phyloP scores from a whole-genome alignment of 1,140 invertebrate genomes.

The Triops longicaudatus region DNA sequence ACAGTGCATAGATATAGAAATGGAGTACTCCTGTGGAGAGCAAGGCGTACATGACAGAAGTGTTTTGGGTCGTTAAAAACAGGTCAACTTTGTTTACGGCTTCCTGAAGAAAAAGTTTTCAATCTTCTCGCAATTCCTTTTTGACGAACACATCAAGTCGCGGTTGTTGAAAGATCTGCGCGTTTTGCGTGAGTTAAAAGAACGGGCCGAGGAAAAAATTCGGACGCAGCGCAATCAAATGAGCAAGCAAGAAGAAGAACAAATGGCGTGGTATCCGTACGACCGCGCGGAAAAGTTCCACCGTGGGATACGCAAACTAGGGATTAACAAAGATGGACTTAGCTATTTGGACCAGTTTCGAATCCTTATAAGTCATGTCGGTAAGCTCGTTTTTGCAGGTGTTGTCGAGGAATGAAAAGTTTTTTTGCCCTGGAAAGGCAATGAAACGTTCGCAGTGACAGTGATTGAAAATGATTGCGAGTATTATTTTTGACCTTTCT shows the following conservation, averaged over 20 bases:
- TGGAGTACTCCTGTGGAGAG: background rate
- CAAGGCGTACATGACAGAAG: background rate
- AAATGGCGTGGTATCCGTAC: constrained; percentile 52
- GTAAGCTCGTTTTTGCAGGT: constrained; percentile 40
- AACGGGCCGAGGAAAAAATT: constrained; percentile 40
- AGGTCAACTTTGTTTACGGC: constrained; percentile 93
- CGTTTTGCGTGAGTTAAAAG: constrained; percentile 58
- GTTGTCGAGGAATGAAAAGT: background rate
- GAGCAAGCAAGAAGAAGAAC: constrained; percentile 43
- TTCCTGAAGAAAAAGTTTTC: constrained; percentile 90
- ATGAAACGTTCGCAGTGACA: too few species aligned
- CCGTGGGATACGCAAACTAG: constrained; percentile 80
- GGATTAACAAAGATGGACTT: constrained; percentile 67
- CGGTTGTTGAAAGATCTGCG: constrained; percentile 82
- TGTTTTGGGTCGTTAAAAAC: constrained; percentile 31
- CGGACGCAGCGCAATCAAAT: constrained; percentile 44
- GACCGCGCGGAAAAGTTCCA: constrained; percentile 93
- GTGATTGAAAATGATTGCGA: too few species aligned
- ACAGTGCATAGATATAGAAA: background rate
- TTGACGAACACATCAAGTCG: constrained; percentile 97
- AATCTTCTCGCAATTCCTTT: constrained; percentile 94
- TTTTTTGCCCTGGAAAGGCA: too few species aligned
- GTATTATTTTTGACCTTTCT: constrained; percentile 22
- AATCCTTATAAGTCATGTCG: constrained; percentile 84
- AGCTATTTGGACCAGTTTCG: constrained; percentile 91